Conservation (phyloP, 1,140 invertebrate species). For the Eueides isabella region DNA sequence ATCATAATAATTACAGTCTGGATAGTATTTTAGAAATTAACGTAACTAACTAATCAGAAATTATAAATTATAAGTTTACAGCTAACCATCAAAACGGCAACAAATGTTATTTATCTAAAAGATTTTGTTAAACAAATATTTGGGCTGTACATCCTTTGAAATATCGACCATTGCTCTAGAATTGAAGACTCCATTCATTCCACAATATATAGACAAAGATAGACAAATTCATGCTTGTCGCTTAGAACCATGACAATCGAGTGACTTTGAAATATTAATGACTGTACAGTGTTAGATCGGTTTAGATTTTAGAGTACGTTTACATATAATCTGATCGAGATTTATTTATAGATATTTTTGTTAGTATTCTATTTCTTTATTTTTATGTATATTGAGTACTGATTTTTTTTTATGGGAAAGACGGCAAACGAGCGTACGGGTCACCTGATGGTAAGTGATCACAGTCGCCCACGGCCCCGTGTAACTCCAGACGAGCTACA, state of each 20-base stretch:
- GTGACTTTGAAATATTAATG: slow-evolving; percentile 38
- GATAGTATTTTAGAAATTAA: too few species aligned
- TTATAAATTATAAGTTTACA: background rate
- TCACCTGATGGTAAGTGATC: too few species aligned
- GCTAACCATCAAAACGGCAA: background rate
- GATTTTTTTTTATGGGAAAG: too few species aligned
- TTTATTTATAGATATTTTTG: background rate
- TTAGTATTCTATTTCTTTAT: too few species aligned
- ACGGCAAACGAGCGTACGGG: too few species aligned
- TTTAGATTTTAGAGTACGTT: slow-evolving; percentile 12
- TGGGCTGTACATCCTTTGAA: slow-evolving; percentile 8
- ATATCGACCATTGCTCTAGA: slow-evolving; percentile 22
- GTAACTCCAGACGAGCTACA: too few species aligned
- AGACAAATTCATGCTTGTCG: slow-evolving; percentile 34
- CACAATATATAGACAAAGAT: slow-evolving; percentile 17
- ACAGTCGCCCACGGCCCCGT: too few species aligned
- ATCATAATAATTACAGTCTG: too few species aligned
- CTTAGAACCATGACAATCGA: slow-evolving; percentile 30
- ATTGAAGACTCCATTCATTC: slow-evolving; percentile 32
- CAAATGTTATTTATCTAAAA: background rate
- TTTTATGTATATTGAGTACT: too few species aligned
- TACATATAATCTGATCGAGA: slow-evolving; percentile 10
- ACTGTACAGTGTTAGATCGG: slow-evolving; percentile 14
- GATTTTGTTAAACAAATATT: slow-evolving; percentile 4
- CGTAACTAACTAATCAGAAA: background rate